Evolutionary conservation across 2,113 vertebrate genomes (phyloP), one percentile per base, ranked within the genome.

Genomic region (Chlorodrepanis virens): DNA sequence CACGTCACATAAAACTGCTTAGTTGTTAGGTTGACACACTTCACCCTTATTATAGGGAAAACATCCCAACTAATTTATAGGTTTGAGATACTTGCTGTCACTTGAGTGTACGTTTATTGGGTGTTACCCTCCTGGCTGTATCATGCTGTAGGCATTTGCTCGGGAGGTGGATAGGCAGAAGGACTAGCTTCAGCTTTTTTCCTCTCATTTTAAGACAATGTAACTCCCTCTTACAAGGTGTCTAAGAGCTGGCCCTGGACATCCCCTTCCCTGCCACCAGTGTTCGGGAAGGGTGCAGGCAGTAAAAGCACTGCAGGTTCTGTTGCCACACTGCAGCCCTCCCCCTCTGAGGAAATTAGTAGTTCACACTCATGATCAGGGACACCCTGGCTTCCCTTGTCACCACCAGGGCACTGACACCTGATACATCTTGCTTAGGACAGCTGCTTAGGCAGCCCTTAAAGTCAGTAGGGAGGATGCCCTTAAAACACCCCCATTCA

Each of bases 341-440:
- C 25, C 42, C 29, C 35, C 63, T 40, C 23, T 3, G 33, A 78
- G 37, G 49, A 16, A 56, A 17, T 1, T 2, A 65, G 57, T 2
- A 29, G 24, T 3, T 89, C 63, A 68, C 31, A 44, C 10, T 59
- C 9, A 2, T 1, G 16, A 5, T 61, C 37, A 42, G 15, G 0
- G 3, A 44, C 37, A 56, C 40, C 14, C 15, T 5, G 54, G 13
- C 70, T 67, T 47, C 74, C 31, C 90, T 44, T 19, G 72, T 31
- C 68, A 50, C 40, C 42, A 49, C 27, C 52, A 42, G 6, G 6
- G 20, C 0, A 1, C 68, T n/a, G 45, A 35, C 31, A 54, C 17
- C 31, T 17, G 29, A 52, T 2, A 4, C 7, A 29, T 3, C 59
- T 44, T 0, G 0, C 33, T 61, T 17, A 33, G 57, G 42, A 33